A percentile compares a stretch with the other conserved stretches of the same genome.
Evolutionary conservation across 2,113 vertebrate species (phyloP).

Genomic region (Coturnix japonica): DNA sequence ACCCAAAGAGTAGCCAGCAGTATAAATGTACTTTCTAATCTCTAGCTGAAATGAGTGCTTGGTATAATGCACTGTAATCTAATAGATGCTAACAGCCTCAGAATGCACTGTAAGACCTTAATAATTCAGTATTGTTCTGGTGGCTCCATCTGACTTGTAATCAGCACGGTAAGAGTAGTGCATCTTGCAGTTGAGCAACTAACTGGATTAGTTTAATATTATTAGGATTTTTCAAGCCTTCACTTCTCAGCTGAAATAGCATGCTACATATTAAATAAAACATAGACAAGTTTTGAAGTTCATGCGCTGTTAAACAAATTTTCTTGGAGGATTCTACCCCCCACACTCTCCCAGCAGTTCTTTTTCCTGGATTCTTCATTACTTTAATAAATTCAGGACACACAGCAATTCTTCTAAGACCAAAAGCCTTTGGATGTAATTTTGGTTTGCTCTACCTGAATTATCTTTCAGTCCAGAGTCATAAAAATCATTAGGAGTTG

Average conservation of each 20-base stretch:
- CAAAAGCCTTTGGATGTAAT: background rate
- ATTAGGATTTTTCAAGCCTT: background rate
- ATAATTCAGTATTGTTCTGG: slow-evolving; percentile 57
- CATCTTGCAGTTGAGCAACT: background rate
- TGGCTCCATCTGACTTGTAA: slow-evolving; percentile 41
- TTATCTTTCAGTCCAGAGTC: background rate
- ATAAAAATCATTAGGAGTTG: background rate
- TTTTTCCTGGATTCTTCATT: background rate
- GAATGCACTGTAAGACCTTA: slow-evolving; percentile 43
- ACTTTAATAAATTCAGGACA: background rate
- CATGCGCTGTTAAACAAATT: background rate
- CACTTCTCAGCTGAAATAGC: background rate
- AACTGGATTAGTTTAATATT: background rate
- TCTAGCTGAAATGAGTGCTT: slow-evolving; percentile 55
- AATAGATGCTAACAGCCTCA: slow-evolving; percentile 59
- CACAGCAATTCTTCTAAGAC: background rate
- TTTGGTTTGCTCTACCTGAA: background rate
- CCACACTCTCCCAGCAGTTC: background rate
- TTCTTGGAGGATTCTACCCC: background rate
- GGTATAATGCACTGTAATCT: slow-evolving; percentile 57
- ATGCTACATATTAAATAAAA: background rate
- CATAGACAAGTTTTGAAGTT: background rate
- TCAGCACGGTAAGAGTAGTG: background rate
- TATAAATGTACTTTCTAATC: slow-evolving; percentile 57
- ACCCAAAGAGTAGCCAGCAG: slow-evolving; percentile 38